These are phyloP conservation scores for Montipora sp. DNA, from an alignment of 64 coral and sea anemone genomes.

Conservation along the genomic window DNA sequence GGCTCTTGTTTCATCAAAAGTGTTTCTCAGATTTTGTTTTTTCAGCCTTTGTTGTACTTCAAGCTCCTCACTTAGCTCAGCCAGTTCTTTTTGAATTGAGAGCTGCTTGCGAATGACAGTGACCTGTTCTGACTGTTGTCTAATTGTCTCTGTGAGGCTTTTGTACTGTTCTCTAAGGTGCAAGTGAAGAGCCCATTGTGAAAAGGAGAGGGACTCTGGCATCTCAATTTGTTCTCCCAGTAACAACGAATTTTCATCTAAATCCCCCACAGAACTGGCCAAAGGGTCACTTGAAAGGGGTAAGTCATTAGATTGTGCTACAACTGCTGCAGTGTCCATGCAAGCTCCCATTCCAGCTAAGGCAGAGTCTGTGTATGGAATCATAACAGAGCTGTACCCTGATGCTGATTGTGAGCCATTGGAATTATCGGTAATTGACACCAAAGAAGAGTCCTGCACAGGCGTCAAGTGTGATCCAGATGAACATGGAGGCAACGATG, in stretches of 20 bases:
- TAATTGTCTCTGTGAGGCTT: conserved; percentile 26
- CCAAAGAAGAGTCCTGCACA: background rate
- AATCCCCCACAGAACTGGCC: background rate
- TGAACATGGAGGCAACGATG: background rate
- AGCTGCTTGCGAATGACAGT: conserved; percentile 32
- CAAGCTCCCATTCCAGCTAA: background rate
- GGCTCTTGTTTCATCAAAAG: conserved; percentile 10
- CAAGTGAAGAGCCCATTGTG: conserved; percentile 37
- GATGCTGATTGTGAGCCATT: background rate
- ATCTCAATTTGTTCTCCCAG: conserved; percentile 23
- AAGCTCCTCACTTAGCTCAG: conserved; percentile 35
- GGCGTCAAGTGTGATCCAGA: background rate
- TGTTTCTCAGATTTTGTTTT: conserved; percentile 5
- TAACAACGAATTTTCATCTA: conserved; percentile 13
- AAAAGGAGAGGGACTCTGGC: conserved; percentile 50
- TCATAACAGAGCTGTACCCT: background rate
- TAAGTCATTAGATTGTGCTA: background rate
- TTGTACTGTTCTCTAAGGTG: conserved; percentile 46
- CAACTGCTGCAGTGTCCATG: conserved; percentile 21
- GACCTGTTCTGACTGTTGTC: conserved; percentile 44
- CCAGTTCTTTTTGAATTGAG: conserved; percentile 37
- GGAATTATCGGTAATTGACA: background rate
- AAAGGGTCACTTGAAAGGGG: background rate
- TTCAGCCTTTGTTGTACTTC: conserved; percentile 6
- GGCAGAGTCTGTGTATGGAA: background rate